Percentiles rank a stretch among this genome's conserved stretches.
Conservation (phyloP, 2,113 vertebrate species). For the Xiphophorus maculatus region DNA sequence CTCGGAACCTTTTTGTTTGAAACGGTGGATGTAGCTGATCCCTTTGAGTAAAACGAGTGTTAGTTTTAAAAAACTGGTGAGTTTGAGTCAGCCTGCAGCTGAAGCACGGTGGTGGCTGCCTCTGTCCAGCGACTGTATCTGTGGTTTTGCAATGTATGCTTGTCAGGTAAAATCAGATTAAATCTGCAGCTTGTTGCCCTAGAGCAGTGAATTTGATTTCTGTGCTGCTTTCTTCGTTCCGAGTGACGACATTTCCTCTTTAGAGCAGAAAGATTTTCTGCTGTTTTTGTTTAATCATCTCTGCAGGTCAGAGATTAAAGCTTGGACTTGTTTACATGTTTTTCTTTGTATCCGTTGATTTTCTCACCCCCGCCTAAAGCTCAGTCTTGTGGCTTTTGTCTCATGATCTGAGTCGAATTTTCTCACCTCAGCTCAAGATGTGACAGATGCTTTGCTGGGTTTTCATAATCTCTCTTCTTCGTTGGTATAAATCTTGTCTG, state of each 20-base stretch:
- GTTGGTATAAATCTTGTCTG: background rate
- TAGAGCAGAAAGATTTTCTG: no score
- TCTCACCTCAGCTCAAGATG: background rate
- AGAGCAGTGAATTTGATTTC: background rate
- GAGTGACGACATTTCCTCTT: no score
- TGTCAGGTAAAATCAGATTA: background rate
- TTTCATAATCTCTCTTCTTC: background rate
- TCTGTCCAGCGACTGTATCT: background rate
- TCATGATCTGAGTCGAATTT: background rate
- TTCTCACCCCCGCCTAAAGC: constrained; percentile 1
- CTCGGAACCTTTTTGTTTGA: no score
- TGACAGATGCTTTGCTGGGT: background rate
- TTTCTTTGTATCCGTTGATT: background rate
- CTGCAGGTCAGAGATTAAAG: background rate
- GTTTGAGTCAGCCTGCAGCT: background rate
- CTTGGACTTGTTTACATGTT: background rate
- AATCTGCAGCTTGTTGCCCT: background rate
- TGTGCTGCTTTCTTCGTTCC: no score
- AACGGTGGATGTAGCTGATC: no score
- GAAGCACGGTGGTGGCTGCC: background rate
- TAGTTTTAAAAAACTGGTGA: background rate
- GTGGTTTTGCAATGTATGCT: background rate
- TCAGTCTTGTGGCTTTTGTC: background rate
- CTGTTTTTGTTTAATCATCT: background rate
- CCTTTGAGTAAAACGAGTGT: no score